Evolutionary conservation across 2,888 invertebrate species (phyloP).

Genomic region (Byasa hedistus): DNA sequence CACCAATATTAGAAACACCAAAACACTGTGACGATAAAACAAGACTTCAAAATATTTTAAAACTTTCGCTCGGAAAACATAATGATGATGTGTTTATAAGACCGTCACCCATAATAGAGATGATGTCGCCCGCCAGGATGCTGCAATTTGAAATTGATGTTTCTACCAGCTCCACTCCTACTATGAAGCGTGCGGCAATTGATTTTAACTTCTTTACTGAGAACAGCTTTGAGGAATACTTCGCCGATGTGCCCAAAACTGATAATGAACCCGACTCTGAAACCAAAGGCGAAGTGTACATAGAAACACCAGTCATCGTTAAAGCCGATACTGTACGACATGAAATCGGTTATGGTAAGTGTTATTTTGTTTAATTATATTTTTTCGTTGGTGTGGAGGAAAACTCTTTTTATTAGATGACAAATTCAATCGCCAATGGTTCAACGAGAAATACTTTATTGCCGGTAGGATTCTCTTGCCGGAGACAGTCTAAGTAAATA

Average conservation of each 20-base stretch:
- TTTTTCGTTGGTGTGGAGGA: no score
- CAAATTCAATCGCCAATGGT: no score
- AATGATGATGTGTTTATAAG: constrained; percentile 62
- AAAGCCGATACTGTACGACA: constrained; percentile 65
- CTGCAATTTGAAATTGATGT: constrained; percentile 66
- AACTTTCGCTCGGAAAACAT: constrained; percentile 57
- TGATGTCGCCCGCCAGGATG: constrained; percentile 74
- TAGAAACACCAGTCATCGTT: constrained; percentile 64
- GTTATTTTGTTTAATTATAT: constrained; percentile 9
- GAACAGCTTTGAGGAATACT: constrained; percentile 61
- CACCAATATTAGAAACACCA: constrained; percentile 52
- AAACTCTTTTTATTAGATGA: neutral
- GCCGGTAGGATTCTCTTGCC: no score
- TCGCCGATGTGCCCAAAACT: constrained; percentile 46
- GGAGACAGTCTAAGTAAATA: no score
- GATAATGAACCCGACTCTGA: constrained; percentile 30
- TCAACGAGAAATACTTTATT: no score
- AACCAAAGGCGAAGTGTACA: constrained; percentile 42
- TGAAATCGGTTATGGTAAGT: constrained; percentile 74
- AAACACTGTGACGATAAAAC: constrained; percentile 37
- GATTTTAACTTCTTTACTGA: constrained; percentile 71
- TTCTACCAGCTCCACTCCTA: constrained; percentile 61
- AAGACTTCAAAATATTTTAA: constrained; percentile 49
- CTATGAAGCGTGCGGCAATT: constrained; percentile 69
- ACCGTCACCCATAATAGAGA: constrained; percentile 62